These are phyloP conservation scores for Trichacis sp. DNA, from an alignment of 2,888 invertebrate genomes.

Conservation along the genomic window DNA sequence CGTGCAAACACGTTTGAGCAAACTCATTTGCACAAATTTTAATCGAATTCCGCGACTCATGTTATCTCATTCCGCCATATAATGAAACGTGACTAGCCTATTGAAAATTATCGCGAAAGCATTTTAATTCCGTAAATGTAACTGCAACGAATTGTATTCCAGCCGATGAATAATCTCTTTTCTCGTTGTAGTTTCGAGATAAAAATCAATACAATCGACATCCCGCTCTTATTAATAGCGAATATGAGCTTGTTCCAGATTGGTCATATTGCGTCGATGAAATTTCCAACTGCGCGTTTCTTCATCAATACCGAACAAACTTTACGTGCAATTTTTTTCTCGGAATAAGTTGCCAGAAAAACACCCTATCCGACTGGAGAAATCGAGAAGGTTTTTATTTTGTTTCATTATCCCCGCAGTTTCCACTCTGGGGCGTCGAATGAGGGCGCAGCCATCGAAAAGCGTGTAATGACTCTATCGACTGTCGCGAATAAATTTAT, in stretches of 20 bases:
- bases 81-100: too few relatives aligned
- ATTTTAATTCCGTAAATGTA: too few relatives aligned
- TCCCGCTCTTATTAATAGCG: background rate
- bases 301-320: background rate
- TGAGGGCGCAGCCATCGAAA: background rate
- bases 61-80: too few relatives aligned
- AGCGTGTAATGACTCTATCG: background rate
- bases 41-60: too few relatives aligned
- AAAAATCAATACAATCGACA: background rate
- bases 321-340: too few relatives aligned
- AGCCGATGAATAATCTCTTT: too few relatives aligned
- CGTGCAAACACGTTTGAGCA: too few relatives aligned
- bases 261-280: background rate
- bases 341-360: background rate
- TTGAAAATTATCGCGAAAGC: too few relatives aligned
- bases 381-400: background rate
- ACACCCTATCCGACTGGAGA: background rate
- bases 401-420: background rate
- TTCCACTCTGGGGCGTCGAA: background rate
- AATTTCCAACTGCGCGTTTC: background rate
- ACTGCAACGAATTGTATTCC: too few relatives aligned
- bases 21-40: too few relatives aligned
- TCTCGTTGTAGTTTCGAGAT: background rate
- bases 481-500: conserved; percentile 20
- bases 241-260: background rate